These are phyloP conservation scores for Haplotaxodon microlepis DNA, from an alignment of 2,113 vertebrate species.

Conservation along the genomic window DNA sequence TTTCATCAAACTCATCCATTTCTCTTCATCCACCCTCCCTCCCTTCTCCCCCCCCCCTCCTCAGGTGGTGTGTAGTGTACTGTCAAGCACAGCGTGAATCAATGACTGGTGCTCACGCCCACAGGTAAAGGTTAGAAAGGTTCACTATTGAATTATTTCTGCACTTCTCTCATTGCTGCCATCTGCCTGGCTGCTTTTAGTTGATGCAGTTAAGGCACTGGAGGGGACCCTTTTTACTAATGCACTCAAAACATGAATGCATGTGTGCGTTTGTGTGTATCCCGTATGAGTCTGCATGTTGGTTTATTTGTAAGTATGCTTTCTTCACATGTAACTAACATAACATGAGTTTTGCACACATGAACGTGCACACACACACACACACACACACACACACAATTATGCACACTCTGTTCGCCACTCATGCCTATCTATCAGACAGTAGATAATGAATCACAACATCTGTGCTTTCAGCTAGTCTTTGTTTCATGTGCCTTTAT, in stretches of 20 bases:
- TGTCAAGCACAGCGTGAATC: constrained; percentile 65
- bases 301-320: constrained; percentile 17
- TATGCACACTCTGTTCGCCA: constrained; percentile 4
- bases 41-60: not conserved
- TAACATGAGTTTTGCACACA: not conserved
- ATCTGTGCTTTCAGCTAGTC: constrained; percentile 51
- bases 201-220: constrained; percentile 59
- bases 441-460: constrained; percentile 56
- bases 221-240: constrained; percentile 59
- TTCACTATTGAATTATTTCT: constrained; percentile 76
- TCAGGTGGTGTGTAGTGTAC: constrained; percentile 65
- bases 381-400: not conserved
- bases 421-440: constrained; percentile 33
- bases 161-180: constrained; percentile 65
- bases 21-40: constrained; percentile 24
- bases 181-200: constrained; percentile 70
- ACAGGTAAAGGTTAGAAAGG: constrained; percentile 75
- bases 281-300: not conserved
- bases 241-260: constrained; percentile 38
- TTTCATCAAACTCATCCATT: constrained; percentile 51
- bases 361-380: not conserved
- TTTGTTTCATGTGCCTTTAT: constrained; percentile 67
- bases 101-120: constrained; percentile 67
- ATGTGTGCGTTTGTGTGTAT: not conserved
- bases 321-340: constrained; percentile 16